Percentiles rank a stretch among this genome's conserved stretches.
Evolutionary conservation across 2,113 vertebrate genomes (phyloP).

Genomic region (Serilophus lunatus): DNA sequence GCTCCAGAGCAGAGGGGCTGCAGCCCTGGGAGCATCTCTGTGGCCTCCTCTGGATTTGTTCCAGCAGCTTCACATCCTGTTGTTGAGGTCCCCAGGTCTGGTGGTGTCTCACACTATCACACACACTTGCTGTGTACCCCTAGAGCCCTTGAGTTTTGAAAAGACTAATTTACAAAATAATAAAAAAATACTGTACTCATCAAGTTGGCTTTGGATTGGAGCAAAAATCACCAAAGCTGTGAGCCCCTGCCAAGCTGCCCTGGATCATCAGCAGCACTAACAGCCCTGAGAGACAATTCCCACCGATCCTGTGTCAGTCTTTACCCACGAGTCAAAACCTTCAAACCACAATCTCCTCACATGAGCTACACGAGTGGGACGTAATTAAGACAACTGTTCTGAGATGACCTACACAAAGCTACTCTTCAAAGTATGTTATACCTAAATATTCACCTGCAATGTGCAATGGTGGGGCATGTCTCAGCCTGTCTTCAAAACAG

Average conservation of each 20-base stretch:
- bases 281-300: not conserved
- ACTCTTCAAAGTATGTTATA: not conserved
- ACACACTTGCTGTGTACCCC: not conserved
- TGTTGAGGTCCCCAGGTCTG: not conserved
- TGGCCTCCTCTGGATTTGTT: not conserved
- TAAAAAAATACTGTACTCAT: not conserved
- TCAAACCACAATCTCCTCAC: not conserved
- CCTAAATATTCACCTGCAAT: not conserved
- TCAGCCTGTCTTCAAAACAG: not conserved
- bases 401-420: not conserved
- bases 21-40: not conserved
- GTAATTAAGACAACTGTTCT: not conserved
- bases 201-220: not conserved
- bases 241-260: not conserved
- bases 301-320: no score
- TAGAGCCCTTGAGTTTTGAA: accelerated
- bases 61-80: not conserved
- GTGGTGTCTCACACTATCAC: not conserved
- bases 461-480: accelerated
- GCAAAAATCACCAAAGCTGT: not conserved
- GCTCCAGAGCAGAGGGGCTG: not conserved
- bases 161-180: not conserved
- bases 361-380: not conserved
- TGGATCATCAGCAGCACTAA: not conserved
- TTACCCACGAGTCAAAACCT: not conserved